Base-by-base conservation (phyloP, 1,140 invertebrate genomes). In the Doryteuthis pealeii region DNA sequence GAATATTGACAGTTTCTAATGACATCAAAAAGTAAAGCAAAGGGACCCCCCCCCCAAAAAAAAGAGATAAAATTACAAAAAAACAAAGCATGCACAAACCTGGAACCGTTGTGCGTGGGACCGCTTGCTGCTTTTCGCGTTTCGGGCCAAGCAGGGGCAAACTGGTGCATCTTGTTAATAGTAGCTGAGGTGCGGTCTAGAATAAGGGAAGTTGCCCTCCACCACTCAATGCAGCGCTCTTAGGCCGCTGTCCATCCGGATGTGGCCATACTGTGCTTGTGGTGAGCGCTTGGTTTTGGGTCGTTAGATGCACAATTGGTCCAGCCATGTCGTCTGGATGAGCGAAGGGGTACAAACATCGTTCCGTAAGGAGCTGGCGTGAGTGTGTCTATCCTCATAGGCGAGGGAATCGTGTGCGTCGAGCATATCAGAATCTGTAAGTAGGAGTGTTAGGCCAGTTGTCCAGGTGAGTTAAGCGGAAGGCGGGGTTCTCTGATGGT, bases 401-500 rank as follows among this genome's bases (percentile, higher is more conserved):
- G 93, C 94, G 95, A 92, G 2, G 95, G 96, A 81, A 97, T 97
- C 3, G 96, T 98, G 84, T 98, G 96, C 22, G 96, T 95, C 89
- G 78, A 94, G 94, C 72, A 62, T 72, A 15, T 84, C 81, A 12
- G 71, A 32, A n/a, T 78, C 26, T 45, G 68, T 2, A 32, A 40
- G 49, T 75, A 2, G 75, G 78, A 28, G 81, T 83, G 68, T 85
- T 84, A 22, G 85, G 85, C 85, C 85, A 86, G 72, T 95, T 94
- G 5, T 94, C 94, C 94, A 94, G 95, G 15, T 94, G 94, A 92
- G 94, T 95, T 31, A 93, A 94, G 6, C 93, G 91, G 77, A 91
- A 90, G 30, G 87, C 79, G 80, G 88, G 84, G 86, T 76, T 77
- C 45, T 84, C 84, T 6, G 86, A 89, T 12, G 89, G 87, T 30